Evolutionary conservation across 2,888 invertebrate species (phyloP), one percentile per base, ranked within the genome.

Genomic region (Zaprionus bogoriensis): DNA sequence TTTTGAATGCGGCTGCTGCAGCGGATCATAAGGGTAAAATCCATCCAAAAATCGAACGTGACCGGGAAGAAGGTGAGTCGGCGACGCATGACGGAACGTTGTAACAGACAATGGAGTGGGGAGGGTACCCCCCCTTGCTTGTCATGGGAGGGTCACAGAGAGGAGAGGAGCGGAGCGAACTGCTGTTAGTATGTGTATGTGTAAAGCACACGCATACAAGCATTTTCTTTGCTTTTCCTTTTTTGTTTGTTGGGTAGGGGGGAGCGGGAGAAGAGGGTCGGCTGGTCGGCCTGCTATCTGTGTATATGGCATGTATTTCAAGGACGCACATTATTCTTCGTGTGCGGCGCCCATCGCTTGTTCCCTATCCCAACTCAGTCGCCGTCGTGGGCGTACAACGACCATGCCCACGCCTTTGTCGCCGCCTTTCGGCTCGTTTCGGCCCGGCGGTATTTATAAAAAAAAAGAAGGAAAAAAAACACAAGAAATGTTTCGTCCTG

Each of bases 11-110:
- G 59, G 81, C 88, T 73, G 91, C 91, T 78, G 86, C 89, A 65
- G 83, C 87, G 77, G 91, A 91, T 87, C 91, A 91, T 80, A 91
- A 91, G 83, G 89, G 90, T 77, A 91, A 91, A 89, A 90, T 90
- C 77, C 91, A 91, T 87, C 90, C 91, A 79, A 91, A 91, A 90
- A 90, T 91, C 68, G 91, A 91, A 88, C 86, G 91, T 63, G 91
- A 91, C 87, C 89, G 91, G 67, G 91, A 91, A 89, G 91, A 91
- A 89, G 91, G 91, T 91, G 89, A 89, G 82, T 87, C 69, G 77
- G 66, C 67, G 58, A 58, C 65, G 63, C 62, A 50, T 32, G 53
- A 51, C 30, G 30, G 28, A 19, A 36, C 20, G 25, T 22, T 48
- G 39, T 32, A 32, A 14, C 32, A 39, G 17, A 39, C 38, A 39